A percentile compares a stretch with the other conserved stretches of the same genome.
phyloP scores from a whole-genome alignment of 1,140 invertebrate genomes.

The Scylla paramamosain region DNA sequence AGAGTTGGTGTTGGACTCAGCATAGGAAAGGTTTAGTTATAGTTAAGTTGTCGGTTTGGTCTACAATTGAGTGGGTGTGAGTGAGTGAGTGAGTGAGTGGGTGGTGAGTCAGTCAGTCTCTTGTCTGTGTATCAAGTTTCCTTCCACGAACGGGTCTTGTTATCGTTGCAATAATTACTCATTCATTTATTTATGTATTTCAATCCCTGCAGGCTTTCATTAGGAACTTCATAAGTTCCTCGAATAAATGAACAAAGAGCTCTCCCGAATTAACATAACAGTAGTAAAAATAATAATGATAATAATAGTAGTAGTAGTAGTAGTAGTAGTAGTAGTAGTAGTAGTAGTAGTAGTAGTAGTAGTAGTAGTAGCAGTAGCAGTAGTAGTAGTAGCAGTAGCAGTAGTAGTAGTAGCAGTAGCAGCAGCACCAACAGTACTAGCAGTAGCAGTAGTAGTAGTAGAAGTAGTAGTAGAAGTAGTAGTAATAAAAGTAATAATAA shows the following conservation, averaged over 20 bases:
- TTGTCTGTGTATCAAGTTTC: background rate
- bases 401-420: background rate
- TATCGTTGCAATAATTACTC: background rate
- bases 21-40: too few relatives aligned
- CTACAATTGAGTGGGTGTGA: background rate
- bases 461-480: background rate
- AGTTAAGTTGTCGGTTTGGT: background rate
- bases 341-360: background rate
- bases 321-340: slow-evolving; percentile 16
- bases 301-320: background rate
- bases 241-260: too few relatives aligned
- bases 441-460: slow-evolving; percentile 25
- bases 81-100: slow-evolving; percentile 1
- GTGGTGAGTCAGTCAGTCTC: background rate
- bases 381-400: background rate
- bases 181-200: background rate
- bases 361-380: background rate
- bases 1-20: background rate
- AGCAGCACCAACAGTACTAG: background rate
- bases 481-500: background rate
- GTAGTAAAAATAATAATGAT: background rate
- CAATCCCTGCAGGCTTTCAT: background rate
- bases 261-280: background rate
- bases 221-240: too few relatives aligned
- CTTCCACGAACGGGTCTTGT: background rate